Evolutionary conservation across 2,888 invertebrate species (phyloP).

Genomic region (Clusia tigrina): DNA sequence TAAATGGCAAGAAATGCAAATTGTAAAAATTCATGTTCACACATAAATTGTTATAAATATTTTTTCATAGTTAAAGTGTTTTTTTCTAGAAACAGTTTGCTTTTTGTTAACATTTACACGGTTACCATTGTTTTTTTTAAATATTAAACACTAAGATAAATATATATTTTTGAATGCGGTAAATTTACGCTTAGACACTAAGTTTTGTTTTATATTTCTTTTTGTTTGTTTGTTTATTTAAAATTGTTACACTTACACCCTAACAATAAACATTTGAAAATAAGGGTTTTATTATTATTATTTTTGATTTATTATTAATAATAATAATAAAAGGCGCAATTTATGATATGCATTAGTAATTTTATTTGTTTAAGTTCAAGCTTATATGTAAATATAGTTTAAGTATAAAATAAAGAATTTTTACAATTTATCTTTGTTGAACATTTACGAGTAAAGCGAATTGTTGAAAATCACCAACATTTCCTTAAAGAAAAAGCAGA

Average conservation of each 20-base stretch:
- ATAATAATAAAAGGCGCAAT: constrained; percentile 59
- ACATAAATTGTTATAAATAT: no score
- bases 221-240: constrained; percentile 33
- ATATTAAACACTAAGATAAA: constrained; percentile 10
- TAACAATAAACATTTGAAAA: constrained; percentile 51
- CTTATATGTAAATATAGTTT: constrained; percentile 12
- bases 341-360: constrained; percentile 63
- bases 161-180: constrained; percentile 13
- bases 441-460: neutral
- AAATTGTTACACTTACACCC: constrained; percentile 32
- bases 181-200: constrained; percentile 26
- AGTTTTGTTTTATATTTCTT: constrained; percentile 18
- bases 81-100: constrained; percentile 23
- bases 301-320: constrained; percentile 47
- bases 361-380: constrained; percentile 18
- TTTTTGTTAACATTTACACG: constrained; percentile 17
- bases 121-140: constrained; percentile 16
- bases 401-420: constrained; percentile 23
- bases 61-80: no score
- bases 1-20: constrained; percentile 14
- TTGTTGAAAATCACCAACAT: constrained; percentile 40
- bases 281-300: constrained; percentile 37
- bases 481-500: neutral
- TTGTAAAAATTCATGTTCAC: no score
- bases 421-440: constrained; percentile 15